Evolutionary conservation across 2,888 invertebrate genomes (phyloP).

Genomic region (Chrysomela aeneicollis): DNA sequence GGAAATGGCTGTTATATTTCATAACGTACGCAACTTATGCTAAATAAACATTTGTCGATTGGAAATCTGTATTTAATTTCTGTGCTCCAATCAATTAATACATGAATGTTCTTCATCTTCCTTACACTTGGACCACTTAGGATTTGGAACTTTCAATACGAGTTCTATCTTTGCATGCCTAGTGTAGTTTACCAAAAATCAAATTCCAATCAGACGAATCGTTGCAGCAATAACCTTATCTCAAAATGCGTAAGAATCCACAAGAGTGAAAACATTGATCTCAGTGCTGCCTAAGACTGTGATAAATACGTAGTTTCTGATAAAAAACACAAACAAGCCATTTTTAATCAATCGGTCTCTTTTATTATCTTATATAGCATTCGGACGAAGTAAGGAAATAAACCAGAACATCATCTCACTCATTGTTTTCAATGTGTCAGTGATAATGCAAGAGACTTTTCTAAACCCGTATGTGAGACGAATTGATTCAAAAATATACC

Average conservation of each 20-base stretch:
- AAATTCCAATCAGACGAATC: neutral
- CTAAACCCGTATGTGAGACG: conserved; percentile 1
- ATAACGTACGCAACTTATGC: too few relatives aligned
- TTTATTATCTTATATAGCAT: too few relatives aligned
- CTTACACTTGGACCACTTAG: too few relatives aligned
- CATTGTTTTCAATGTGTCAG: neutral
- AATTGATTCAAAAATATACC: neutral
- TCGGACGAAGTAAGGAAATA: conserved; percentile 1
- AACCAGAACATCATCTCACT: neutral
- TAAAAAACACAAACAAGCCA: neutral
- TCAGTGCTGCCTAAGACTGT: neutral
- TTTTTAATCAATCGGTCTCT: neutral
- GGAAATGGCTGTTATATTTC: too few relatives aligned
- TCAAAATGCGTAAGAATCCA: neutral
- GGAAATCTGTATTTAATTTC: too few relatives aligned
- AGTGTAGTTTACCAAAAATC: neutral
- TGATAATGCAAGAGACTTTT: conserved; percentile 21
- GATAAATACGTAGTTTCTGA: conserved; percentile 2
- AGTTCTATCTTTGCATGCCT: neutral
- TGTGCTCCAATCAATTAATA: too few relatives aligned
- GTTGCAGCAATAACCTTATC: neutral
- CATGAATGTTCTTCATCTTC: too few relatives aligned
- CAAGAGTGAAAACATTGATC: neutral
- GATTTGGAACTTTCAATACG: too few relatives aligned
- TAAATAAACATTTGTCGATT: too few relatives aligned